Evolutionary conservation across 2,113 vertebrate genomes (phyloP).

Genomic region (Petrocephalus zakoni): DNA sequence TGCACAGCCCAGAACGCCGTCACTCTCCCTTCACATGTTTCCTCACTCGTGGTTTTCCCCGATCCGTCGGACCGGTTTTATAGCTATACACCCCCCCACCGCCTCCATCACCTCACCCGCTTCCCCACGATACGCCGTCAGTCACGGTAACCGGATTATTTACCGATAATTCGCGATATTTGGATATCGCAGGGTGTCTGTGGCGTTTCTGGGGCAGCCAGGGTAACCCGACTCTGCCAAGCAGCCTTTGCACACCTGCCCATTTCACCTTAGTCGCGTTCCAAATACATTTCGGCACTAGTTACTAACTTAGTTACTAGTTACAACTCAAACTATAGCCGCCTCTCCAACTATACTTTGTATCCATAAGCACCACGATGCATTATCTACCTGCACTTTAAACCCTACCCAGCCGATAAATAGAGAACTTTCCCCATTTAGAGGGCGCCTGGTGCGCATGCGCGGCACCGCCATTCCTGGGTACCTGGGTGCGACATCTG

Average conservation of each 20-base stretch:
- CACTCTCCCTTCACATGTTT: no score
- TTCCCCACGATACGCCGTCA: no score
- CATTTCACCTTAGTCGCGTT: background rate
- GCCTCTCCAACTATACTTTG: background rate
- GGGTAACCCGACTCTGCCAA: background rate
- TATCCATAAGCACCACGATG: background rate
- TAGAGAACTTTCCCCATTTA: background rate
- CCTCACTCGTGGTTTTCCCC: no score
- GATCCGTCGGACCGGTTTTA: background rate
- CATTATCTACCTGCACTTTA: background rate
- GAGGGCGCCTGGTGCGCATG: no score
- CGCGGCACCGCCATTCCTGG: no score
- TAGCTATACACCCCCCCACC: no score
- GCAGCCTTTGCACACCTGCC: background rate
- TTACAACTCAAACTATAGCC: background rate
- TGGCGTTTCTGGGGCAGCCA: background rate
- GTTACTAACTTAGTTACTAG: no score
- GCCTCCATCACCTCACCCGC: no score
- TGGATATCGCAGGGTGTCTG: background rate
- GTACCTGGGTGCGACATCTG: conserved; percentile 78
- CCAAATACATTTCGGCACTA: background rate
- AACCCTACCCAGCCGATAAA: background rate
- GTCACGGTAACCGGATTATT: no score
- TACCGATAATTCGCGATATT: background rate
- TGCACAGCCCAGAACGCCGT: background rate